Conservation (phyloP, 2,797 vertebrate genomes). For the Percopsis omiscomaycus region DNA sequence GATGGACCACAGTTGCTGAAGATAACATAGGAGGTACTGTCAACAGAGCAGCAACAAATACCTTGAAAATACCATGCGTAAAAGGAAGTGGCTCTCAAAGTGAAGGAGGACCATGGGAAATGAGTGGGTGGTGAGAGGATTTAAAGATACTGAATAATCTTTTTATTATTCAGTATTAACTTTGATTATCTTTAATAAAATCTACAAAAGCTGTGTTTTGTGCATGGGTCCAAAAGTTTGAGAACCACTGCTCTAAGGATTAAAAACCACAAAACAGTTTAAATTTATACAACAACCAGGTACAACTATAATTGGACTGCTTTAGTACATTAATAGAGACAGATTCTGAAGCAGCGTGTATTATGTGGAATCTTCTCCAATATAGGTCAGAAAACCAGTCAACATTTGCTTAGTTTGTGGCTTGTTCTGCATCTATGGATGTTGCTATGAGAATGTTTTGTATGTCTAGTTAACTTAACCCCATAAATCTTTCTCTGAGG, state of each 20-base stretch:
- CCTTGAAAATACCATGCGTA: neutral
- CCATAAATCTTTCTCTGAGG: slow-evolving; percentile 3
- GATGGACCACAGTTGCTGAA: slow-evolving; percentile 28
- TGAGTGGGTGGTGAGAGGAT: neutral
- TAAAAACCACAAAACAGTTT: too few species aligned
- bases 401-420: neutral
- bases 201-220: too few species aligned
- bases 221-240: too few species aligned
- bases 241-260: too few species aligned
- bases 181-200: too few species aligned
- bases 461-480: slow-evolving; percentile 28
- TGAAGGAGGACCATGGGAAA: too few species aligned
- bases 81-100: too few species aligned
- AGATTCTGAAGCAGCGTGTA: neutral
- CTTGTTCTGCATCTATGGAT: slow-evolving; percentile 20
- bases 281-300: too few species aligned
- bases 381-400: slow-evolving; percentile 27
- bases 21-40: slow-evolving; percentile 8
- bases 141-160: neutral
- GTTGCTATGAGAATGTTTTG: slow-evolving; percentile 57
- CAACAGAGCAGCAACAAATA: slow-evolving; percentile 1
- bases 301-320: too few species aligned
- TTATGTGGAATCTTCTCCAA: slow-evolving; percentile 10
- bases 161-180: neutral
- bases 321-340: slow-evolving; percentile 19